A percentile compares a stretch with the other conserved stretches of the same genome.
These are phyloP conservation scores for Drosophila tristis DNA, from an alignment of 1,140 invertebrate genomes.

Conservation along the genomic window DNA sequence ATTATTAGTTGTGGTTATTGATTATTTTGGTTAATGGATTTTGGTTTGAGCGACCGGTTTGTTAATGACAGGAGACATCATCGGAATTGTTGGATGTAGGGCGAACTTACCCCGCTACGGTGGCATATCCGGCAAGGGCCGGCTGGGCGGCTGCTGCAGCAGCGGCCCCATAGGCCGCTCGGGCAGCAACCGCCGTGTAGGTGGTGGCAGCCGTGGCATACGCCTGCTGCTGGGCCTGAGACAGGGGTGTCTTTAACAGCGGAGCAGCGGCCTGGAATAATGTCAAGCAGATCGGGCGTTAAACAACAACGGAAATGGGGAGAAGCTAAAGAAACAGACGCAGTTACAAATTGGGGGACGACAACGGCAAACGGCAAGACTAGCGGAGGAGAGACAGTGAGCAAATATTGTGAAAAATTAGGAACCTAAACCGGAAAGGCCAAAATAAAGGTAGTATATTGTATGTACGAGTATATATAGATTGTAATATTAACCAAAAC, in stretches of 20 bases:
- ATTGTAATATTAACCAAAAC: slow-evolving; percentile 31
- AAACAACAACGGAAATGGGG: slow-evolving; percentile 32
- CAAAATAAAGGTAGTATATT: slow-evolving; percentile 7
- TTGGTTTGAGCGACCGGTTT: too few relatives aligned
- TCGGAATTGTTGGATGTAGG: not conserved
- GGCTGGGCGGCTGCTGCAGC: slow-evolving; percentile 92
- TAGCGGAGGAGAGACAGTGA: slow-evolving; percentile 38
- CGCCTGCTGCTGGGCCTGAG: slow-evolving; percentile 88
- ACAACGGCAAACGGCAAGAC: slow-evolving; percentile 68
- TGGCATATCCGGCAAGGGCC: slow-evolving; percentile 89
- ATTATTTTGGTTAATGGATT: not conserved
- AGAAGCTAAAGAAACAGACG: slow-evolving; percentile 48
- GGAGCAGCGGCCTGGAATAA: slow-evolving; percentile 88
- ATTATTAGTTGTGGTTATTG: not conserved
- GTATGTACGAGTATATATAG: slow-evolving; percentile 1
- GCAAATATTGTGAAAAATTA: slow-evolving; percentile 52
- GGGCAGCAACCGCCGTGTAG: slow-evolving; percentile 92
- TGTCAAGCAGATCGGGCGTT: slow-evolving; percentile 84
- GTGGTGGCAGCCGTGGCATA: slow-evolving; percentile 88
- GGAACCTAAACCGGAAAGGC: slow-evolving; percentile 54
- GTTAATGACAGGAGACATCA: not conserved
- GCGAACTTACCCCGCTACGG: slow-evolving; percentile 84
- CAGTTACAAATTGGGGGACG: slow-evolving; percentile 38
- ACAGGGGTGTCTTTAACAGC: slow-evolving; percentile 88
- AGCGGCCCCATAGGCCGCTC: slow-evolving; percentile 92